phyloP scores from a whole-genome alignment of 2,113 vertebrate species.

The Gopherus flavomarginatus region DNA sequence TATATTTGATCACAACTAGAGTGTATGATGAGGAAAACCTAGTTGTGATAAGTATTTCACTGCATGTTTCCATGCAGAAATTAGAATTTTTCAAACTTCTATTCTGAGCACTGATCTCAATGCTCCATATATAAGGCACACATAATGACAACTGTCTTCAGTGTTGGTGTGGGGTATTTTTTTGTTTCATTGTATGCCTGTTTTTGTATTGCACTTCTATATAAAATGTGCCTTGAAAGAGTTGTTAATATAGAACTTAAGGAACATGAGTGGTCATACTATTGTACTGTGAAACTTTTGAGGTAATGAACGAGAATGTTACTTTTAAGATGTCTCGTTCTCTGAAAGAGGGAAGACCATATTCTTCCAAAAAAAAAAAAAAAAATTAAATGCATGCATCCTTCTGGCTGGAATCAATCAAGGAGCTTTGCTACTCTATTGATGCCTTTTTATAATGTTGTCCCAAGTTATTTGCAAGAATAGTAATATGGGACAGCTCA shows the following conservation, averaged over 20 bases:
- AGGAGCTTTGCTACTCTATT: slow-evolving; percentile 66
- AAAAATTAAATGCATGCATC: slow-evolving; percentile 62
- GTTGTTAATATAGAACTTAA: slow-evolving; percentile 77
- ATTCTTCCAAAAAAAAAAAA: not conserved
- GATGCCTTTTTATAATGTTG: slow-evolving; percentile 64
- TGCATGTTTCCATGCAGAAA: slow-evolving; percentile 71
- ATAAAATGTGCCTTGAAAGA: slow-evolving; percentile 84
- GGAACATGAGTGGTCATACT: slow-evolving; percentile 74
- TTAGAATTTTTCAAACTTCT: slow-evolving; percentile 49
- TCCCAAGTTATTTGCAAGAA: slow-evolving; percentile 68
- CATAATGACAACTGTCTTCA: slow-evolving; percentile 72
- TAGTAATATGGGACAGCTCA: slow-evolving; percentile 57
- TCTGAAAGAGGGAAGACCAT: slow-evolving; percentile 2
- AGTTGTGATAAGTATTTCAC: slow-evolving; percentile 74
- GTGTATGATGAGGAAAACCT: slow-evolving; percentile 72
- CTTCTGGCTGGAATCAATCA: slow-evolving; percentile 69
- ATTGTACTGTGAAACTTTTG: slow-evolving; percentile 74
- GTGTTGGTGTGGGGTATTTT: slow-evolving; percentile 76
- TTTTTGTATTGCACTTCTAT: slow-evolving; percentile 79
- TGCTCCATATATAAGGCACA: slow-evolving; percentile 70
- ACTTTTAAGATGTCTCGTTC: slow-evolving; percentile 70
- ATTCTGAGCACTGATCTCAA: slow-evolving; percentile 55
- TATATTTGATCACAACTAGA: slow-evolving; percentile 76
- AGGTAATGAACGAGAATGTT: slow-evolving; percentile 67
- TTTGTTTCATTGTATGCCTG: slow-evolving; percentile 79